phyloP scores from a whole-genome alignment of 2,797 vertebrate genomes.

The Myioborus miniatus region DNA sequence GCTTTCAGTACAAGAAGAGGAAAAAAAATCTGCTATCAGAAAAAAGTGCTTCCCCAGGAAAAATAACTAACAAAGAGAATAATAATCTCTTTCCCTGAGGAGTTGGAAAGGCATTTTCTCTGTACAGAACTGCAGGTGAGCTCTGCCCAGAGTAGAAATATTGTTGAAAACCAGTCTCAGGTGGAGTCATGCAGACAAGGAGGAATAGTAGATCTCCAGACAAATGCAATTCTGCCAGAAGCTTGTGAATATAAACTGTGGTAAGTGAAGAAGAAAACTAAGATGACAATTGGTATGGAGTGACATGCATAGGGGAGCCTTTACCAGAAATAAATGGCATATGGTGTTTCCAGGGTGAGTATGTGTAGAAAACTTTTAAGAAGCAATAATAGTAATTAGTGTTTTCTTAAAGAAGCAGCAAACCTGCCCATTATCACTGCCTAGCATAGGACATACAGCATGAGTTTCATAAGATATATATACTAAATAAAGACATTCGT shows the following conservation, averaged over 20 bases:
- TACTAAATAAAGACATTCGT: background rate
- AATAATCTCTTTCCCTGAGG: background rate
- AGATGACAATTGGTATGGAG: background rate
- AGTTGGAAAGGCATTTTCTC: background rate
- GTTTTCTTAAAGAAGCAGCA: background rate
- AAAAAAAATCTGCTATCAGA: background rate
- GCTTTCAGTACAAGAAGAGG: accelerated
- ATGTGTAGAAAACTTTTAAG: background rate
- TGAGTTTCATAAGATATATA: accelerated
- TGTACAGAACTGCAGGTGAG: background rate
- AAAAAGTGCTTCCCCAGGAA: background rate
- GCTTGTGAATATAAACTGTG: background rate
- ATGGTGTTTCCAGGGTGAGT: background rate
- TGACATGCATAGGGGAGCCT: background rate
- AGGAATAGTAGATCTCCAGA: background rate
- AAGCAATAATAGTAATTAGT: background rate
- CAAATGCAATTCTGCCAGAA: background rate
- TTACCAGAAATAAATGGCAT: background rate
- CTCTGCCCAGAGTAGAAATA: background rate
- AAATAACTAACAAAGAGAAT: background rate
- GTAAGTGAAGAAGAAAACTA: background rate
- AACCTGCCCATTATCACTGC: background rate
- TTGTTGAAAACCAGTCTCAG: background rate
- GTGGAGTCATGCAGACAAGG: background rate
- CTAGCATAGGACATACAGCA: background rate